Conservation (phyloP, 2,797 vertebrate genomes). For the Eulemur albifrons region DNA sequence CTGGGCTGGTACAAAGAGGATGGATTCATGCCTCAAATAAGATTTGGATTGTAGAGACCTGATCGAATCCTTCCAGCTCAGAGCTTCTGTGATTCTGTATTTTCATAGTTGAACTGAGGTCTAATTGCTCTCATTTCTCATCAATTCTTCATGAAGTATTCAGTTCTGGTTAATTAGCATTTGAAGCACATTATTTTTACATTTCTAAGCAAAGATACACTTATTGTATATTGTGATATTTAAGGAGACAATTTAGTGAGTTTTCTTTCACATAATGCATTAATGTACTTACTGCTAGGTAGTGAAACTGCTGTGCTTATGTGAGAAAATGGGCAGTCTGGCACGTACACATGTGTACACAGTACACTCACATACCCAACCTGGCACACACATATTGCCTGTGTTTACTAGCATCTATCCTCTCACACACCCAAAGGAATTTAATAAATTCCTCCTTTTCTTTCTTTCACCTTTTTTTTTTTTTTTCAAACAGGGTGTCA, state of each 20-base stretch:
- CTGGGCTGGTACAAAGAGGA: neutral
- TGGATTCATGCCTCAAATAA: neutral
- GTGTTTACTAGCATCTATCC: neutral
- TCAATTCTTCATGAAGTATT: neutral
- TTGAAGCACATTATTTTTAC: slow-evolving; percentile 32
- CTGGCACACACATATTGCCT: neutral
- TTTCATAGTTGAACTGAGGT: neutral
- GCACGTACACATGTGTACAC: neutral
- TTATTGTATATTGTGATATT: slow-evolving; percentile 29
- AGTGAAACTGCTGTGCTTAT: neutral
- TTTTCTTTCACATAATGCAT: neutral
- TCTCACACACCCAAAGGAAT: neutral
- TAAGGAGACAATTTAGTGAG: slow-evolving; percentile 2
- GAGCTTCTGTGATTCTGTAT: neutral
- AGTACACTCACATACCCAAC: neutral
- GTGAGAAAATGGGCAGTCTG: neutral
- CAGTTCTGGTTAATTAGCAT: slow-evolving; percentile 25
- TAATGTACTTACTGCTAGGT: slow-evolving; percentile 14
- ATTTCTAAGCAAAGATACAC: slow-evolving; percentile 30
- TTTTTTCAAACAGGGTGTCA: neutral
- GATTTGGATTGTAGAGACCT: neutral
- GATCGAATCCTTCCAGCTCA: neutral
- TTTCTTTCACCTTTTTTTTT: neutral
- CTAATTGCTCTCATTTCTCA: slow-evolving; percentile 32
- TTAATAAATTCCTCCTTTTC: neutral